Base-by-base conservation (phyloP, 1,140 invertebrate species). In the Brachionus rotundiformis region DNA sequence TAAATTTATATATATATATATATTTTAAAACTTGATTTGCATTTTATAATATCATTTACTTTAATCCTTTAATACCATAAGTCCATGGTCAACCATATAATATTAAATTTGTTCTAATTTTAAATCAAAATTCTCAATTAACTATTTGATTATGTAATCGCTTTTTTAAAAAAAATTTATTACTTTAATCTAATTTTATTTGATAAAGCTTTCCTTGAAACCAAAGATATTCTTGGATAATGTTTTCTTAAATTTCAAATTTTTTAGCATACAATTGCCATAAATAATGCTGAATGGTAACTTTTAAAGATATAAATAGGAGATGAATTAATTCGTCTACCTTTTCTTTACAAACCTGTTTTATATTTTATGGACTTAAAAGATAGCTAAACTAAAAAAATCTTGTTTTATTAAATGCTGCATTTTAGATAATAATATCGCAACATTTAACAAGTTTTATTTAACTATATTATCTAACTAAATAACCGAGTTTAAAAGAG, bases 401-500 rank as follows among this genome's bases (percentile, higher is more conserved):
- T 54, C 19, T 54, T 19, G 47, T 54, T 54, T 54, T 54, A 16
- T 19, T 54, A 19, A 19, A 54, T n/a, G 19, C 47, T 54, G 19
- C 19, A 54, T 54, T 54, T 54, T 54, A 54, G 47, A 54, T 54
- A 54, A 54, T 54, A 54, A 54, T 54, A 54, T 54, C 47, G 47
- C 47, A 54, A 54, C 47, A 54, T 54, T 54, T 54, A 54, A 41
- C n/a, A 19, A 54, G 1, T 25, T 54, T 19, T 54, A 54, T 54
- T 54, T 16, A 19, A 54, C 23, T 8, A 54, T 41, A 13, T 16
- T 54, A 54, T 54, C 16, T 19, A 54, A 54, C 19, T 19, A 54
- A 54, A 54, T 19, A 19, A 54, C 47, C n/a, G 5, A 54, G 0
- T 49, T n/a, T 54, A 19, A 41, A 11, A 41, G 19, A 23, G 19